Evolutionary conservation across 2,888 invertebrate genomes (phyloP).

Genomic region (Drosophila borealis): DNA sequence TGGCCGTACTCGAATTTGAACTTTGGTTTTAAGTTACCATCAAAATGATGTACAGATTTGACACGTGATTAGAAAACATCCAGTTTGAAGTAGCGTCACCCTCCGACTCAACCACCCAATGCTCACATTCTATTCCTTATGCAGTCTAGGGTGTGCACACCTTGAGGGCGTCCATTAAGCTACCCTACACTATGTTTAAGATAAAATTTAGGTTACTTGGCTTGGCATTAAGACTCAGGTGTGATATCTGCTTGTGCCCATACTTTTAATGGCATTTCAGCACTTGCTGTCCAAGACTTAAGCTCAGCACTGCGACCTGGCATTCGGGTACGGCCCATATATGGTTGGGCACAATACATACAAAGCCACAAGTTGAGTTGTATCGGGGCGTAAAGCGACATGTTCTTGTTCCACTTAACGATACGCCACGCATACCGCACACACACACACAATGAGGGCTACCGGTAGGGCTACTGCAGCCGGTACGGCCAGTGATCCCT

Average conservation of each 20-base stretch:
- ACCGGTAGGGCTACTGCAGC: slow-evolving; percentile 7
- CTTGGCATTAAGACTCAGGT: not conserved
- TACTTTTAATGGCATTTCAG: not conserved
- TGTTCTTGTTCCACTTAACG: slow-evolving; percentile 67
- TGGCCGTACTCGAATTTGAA: slow-evolving; percentile 28
- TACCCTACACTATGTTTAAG: not conserved
- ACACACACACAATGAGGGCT: not conserved
- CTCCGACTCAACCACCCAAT: too few species aligned
- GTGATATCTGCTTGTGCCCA: not conserved
- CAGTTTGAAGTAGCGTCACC: slow-evolving; percentile 14
- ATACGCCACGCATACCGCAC: slow-evolving; percentile 43
- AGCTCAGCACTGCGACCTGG: not conserved
- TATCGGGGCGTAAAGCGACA: slow-evolving; percentile 72
- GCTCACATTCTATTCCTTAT: too few species aligned
- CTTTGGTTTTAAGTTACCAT: slow-evolving; percentile 82
- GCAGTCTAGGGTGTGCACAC: too few species aligned
- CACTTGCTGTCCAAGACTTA: slow-evolving; percentile 7
- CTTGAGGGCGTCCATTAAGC: not conserved
- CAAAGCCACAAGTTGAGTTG: slow-evolving; percentile 74
- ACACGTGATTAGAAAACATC: slow-evolving; percentile 78
- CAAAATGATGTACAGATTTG: slow-evolving; percentile 76
- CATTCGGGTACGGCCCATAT: slow-evolving; percentile 28
- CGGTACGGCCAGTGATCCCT: slow-evolving; percentile 20
- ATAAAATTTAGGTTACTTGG: not conserved
- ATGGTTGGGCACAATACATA: slow-evolving; percentile 24